These are phyloP conservation scores for Trichechus manatus DNA, from an alignment of 2,113 vertebrate genomes.

Conservation along the genomic window DNA sequence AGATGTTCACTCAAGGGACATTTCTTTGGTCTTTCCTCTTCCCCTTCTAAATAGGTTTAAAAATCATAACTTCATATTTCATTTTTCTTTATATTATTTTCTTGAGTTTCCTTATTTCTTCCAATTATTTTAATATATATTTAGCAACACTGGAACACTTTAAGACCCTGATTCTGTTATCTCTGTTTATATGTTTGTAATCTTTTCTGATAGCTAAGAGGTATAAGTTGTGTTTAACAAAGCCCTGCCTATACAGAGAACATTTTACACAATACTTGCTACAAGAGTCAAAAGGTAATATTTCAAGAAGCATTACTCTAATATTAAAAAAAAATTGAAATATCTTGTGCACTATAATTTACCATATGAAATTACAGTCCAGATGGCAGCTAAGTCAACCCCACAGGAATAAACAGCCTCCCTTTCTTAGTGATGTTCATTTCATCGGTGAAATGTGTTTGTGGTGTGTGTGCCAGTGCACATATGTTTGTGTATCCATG, in stretches of 20 bases:
- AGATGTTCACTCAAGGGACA: background rate
- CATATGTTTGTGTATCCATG: background rate
- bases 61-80: background rate
- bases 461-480: accelerated
- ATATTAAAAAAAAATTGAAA: background rate
- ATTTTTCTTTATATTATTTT: background rate
- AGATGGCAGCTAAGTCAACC: background rate
- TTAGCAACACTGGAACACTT: background rate
- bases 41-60: background rate
- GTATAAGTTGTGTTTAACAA: background rate
- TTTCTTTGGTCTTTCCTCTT: background rate
- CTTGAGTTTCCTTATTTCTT: background rate
- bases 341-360: background rate
- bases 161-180: background rate
- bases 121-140: background rate
- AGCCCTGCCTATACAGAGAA: background rate
- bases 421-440: background rate
- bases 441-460: background rate
- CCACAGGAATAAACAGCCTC: background rate
- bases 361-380: background rate
- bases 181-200: background rate
- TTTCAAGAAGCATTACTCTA: background rate
- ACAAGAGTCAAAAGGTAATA: background rate
- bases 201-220: background rate
- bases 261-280: background rate